Base-by-base conservation (phyloP, 1,140 invertebrate genomes). In the Leptoteleia sp. region DNA sequence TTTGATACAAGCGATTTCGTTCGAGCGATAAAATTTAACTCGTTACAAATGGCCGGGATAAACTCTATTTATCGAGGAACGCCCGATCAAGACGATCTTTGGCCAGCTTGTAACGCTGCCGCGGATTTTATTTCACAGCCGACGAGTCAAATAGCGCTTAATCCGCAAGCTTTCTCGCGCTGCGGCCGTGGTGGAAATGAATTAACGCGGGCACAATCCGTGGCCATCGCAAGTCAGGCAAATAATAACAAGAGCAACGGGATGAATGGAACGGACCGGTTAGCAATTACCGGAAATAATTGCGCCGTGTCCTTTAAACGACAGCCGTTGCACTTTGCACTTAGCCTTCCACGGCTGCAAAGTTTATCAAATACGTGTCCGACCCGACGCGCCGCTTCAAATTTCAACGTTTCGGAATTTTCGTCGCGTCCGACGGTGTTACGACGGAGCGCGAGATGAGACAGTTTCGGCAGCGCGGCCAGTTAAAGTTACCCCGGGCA, bases 331-430 rank as follows among this genome's bases (percentile, higher is more conserved):
- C 52, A 65, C 33, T 62, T 62, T 62, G 33, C 57, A 48, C 57
- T 62, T 48, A 35, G 33, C n/a, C 42, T 11, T 38, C 15, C 59
- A 33, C 59, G 59, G 38, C 50, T 33, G 19, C 31, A 48, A 64
- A 64, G 43, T 64, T 64, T 64, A 64, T 64, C 59, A 50, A 64
- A 64, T 64, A 64, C 59, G 45, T 50, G 33, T 64, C 57, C 59
- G n/a, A 29, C 16, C 40, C 11, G 45, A 33, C 22, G 33, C 27
- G 22, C 29, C 22, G 33, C n/a, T n/a, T n/a, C n/a, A n/a, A n/a
- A n/a, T n/a, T n/a, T n/a, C n/a, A n/a, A n/a, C n/a, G n/a, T n/a
- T 45, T 61, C 17, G 8, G 13, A 8, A 61, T 61, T 61, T 45
- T 35, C 57, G 8, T 33, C 42, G 40, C 33, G 27, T 43, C 9